Base-by-base conservation (phyloP, 1,140 invertebrate genomes). In the Drosophila nebulosa region DNA sequence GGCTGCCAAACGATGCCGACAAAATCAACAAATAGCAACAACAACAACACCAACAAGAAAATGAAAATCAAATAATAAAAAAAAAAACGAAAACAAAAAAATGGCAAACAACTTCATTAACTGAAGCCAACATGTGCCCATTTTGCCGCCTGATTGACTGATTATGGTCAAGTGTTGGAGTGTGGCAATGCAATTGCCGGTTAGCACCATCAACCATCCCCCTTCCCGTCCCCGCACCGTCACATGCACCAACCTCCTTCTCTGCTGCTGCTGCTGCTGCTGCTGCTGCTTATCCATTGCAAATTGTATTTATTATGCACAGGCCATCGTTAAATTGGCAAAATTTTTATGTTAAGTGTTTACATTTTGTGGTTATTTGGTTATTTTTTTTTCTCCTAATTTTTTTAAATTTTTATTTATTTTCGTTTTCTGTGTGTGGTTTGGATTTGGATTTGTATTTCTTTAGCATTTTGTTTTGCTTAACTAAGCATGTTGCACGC, bases 161-260 rank as follows among this genome's bases (percentile, higher is more conserved):
- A 86, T 86, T 86, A 86, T 86, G 81, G 81, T 86, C 81, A 86
- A 86, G 81, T 88, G 83, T 79, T 69, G 73, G 66, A 77, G 70
- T 66, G 71, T 39, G 27, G 35, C 56, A 30, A 58, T 36, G 56
- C 56, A 39, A 10, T 26, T 16, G 16, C 39, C 39, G 16, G 39
- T 16, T 51, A 59, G 18, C 65, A 51, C 3, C 16, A 7, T 24
- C 35, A 18, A 30, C 5, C 18, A 6, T 12, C 26, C 6, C 39
- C 10, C 1, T 26, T 9, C 18, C 0, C 7, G 12, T 10, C 63
- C 30, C 58, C 35, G 1, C 22, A 1, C 9, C 42, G 16, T 10
- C 30, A 32, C 26, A n/a, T 53, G 5, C n/a, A 5, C 14, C 51
- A 53, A 53, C 22, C 22, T 4, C n/a, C 26, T 10, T n/a, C 16